A percentile compares a stretch with the other conserved stretches of the same genome.
phyloP scores from a whole-genome alignment of 2,888 invertebrate species.

The Andrena bucephala region DNA sequence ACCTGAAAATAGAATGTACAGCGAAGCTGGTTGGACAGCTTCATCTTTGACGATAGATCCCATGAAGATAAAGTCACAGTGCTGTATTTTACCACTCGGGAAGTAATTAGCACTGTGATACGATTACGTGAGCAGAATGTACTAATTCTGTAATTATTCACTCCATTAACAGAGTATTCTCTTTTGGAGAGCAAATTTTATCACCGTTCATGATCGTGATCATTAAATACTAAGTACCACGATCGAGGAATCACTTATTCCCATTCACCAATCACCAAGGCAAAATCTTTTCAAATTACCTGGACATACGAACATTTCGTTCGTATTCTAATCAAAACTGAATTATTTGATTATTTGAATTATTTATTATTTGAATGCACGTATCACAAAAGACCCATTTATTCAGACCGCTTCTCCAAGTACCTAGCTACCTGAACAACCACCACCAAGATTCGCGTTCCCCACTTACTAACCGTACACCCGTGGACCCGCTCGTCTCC shows the following conservation, averaged over 20 bases:
- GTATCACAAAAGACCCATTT: background rate
- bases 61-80: constrained; percentile 35
- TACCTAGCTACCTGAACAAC: background rate
- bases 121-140: constrained; percentile 14
- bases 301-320: too few relatives aligned
- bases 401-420: too few relatives aligned
- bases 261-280: background rate
- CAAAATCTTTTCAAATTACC: background rate
- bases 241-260: constrained; percentile 4
- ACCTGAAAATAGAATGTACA: constrained; percentile 12
- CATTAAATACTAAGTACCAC: background rate
- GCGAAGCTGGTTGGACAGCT: constrained; percentile 35
- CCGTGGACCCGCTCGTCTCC: background rate
- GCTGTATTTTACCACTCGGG: background rate
- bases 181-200: background rate
- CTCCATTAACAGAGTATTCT: background rate
- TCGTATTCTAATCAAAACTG: background rate
- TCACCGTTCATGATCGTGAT: background rate
- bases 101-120: constrained; percentile 33
- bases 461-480: background rate
- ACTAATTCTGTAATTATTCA: constrained; percentile 5
- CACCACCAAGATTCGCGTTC: background rate
- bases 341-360: background rate
- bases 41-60: constrained; percentile 41
- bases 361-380: background rate